Base-by-base conservation (phyloP, 2,113 vertebrate genomes). In the Archocentrus centrarchus region DNA sequence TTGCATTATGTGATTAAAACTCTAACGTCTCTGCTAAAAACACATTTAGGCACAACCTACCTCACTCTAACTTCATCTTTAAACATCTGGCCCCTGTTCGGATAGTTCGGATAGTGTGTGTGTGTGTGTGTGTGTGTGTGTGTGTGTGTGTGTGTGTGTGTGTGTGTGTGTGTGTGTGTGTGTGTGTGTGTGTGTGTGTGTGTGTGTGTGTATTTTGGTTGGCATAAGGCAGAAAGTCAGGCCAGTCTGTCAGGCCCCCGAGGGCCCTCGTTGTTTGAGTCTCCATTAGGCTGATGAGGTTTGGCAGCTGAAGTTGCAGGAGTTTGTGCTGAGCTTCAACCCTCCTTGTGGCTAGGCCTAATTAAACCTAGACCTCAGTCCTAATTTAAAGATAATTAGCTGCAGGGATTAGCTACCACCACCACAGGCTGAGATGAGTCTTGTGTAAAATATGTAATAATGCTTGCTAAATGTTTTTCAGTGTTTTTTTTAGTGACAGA, bases 231-330 rank as follows among this genome's bases (percentile, higher is more conserved):
- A 89, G 87, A 66, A 82, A 92, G 84, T 89, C 82, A 81, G 80
- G 79, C 81, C 86, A 83, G 79, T 87, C 90, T 93, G 93, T 88
- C 85, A 86, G 88, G 84, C 83, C 94, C 92, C 88, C 27, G 91
- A 81, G 90, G 93, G 94, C 93, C 91, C 87, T 87, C 68, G 3
- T 58, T 77, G 83, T 87, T 89, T 93, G 95, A 95, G 93, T 89
- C 89, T 94, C 93, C 93, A 96, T 96, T 96, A 96, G 88, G 88
- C 88, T 96, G 94, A 96, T 96, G 89, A 94, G 94, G 88, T 87
- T 91, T 95, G 95, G 95, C 95, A 96, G 93, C 92, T 93, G 85
- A 88, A 90, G 93, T 92, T 91, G 86, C 80, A 82, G 89, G 87
- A 91, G 83, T 94, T 93, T 90, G 89, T 89, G 91, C 82, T 87